Evolutionary conservation across 2,113 vertebrate species (phyloP), one percentile per base, ranked within the genome.

Genomic region (Zosterops japonicus): DNA sequence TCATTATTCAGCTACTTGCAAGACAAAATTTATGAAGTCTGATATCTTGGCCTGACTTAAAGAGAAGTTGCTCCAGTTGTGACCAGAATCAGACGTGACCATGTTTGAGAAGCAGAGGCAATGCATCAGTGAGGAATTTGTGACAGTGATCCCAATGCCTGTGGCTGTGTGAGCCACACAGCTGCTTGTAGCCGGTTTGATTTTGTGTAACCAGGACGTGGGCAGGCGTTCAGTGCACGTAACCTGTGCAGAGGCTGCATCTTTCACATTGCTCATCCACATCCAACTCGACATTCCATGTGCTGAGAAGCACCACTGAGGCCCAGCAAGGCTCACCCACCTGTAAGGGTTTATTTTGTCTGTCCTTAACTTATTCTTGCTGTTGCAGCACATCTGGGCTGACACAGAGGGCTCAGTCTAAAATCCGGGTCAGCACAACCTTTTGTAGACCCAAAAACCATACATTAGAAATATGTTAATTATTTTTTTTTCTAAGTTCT

Each of bases 1-100:
- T 99, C 99, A 2, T 98, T 99, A 47, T 99, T 99, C 97, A 99
- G 98, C 97, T 99, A 99, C 96, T 97, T 99, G 95, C 99, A 99
- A 95, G 99, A 98, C 98, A 99, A 99, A 94, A 98, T 98, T 23
- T 99, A 98, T 17, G 99, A 99, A 96, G 99, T 99, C 94, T 99
- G 98, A 99, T 60, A 77, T 53, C 87, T 28, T 29, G 14, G 72
- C 56, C 31, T 68, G 9, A 74, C n/a, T 28, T 42, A 27, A 71
- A 31, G 27, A 15, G 57, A 83, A 92, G 79, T 67, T 8, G 47
- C 52, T 81, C 41, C 67, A 18, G 36, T 92, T 90, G 69, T 61
- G 94, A 82, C 57, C 95, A 87, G 87, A 95, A 95, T 94, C 89
- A 68, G 63, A 56, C 78, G 6, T 87, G 81, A 87, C 91, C 83